Percentiles rank a stretch among this genome's conserved stretches.
Conservation (phyloP, 2,888 invertebrate genomes). For the Nomada goodeniana region DNA sequence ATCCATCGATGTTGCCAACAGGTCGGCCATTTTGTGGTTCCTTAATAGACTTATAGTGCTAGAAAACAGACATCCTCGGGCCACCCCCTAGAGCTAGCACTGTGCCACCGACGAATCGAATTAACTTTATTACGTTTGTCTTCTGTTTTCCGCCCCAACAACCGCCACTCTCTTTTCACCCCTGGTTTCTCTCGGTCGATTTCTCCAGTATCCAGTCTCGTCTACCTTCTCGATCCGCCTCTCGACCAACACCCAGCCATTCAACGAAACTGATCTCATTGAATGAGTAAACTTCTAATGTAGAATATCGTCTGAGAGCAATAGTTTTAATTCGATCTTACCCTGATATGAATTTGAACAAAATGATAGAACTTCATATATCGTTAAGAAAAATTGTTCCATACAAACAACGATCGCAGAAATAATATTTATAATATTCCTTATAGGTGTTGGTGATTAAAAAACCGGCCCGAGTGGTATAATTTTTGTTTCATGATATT, state of each 20-base stretch:
- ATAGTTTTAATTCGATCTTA: neutral
- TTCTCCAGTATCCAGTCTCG: constrained; percentile 39
- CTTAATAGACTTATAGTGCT: constrained; percentile 78
- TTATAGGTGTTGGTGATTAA: too few species aligned
- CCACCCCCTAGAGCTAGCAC: constrained; percentile 56
- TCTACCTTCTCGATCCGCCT: constrained; percentile 17
- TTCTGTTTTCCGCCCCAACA: constrained; percentile 80
- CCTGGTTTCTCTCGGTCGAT: constrained; percentile 52
- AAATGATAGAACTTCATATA: neutral
- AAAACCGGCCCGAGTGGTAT: too few species aligned
- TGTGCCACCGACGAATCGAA: constrained; percentile 78
- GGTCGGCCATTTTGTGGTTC: constrained; percentile 75
- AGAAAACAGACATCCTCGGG: constrained; percentile 79
- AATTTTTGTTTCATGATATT: too few species aligned
- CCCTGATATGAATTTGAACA: neutral
- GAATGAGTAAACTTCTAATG: neutral
- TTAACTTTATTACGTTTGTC: constrained; percentile 84
- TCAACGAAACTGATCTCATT: neutral
- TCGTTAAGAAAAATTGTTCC: too few species aligned
- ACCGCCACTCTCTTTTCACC: constrained; percentile 73
- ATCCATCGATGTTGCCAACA: constrained; percentile 65
- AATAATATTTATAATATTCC: too few species aligned
- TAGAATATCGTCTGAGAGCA: neutral
- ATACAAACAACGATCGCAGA: too few species aligned
- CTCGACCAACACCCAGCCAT: neutral